Evolutionary conservation across 2,888 invertebrate species (phyloP).

Genomic region (Lottia gigantea): DNA sequence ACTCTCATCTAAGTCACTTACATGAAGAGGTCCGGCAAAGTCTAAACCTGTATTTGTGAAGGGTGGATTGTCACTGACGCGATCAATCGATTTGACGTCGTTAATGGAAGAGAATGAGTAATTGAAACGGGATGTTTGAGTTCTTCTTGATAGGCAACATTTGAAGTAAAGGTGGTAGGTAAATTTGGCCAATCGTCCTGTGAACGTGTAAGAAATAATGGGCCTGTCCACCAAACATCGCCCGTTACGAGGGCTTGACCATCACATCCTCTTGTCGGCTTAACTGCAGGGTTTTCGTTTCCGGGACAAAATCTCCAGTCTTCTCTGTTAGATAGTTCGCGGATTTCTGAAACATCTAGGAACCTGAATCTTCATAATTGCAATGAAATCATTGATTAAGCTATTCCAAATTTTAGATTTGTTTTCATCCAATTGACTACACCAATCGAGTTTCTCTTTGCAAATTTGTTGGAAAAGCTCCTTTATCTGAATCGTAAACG

Average conservation of each 20-base stretch:
- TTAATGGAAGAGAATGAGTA: not conserved
- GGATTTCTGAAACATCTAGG: constrained; percentile 5
- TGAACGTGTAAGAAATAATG: not conserved
- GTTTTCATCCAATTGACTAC: not conserved
- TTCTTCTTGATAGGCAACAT: not conserved
- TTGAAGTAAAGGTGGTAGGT: not conserved
- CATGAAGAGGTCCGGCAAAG: not conserved
- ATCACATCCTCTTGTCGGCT: not conserved
- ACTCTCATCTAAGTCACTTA: not conserved
- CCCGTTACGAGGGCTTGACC: not conserved
- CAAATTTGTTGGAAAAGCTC: not conserved
- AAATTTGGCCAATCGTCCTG: not conserved
- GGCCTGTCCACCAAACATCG: not conserved
- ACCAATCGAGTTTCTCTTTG: not conserved
- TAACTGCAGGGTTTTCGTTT: not conserved
- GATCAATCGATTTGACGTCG: not conserved
- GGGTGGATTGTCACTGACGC: not conserved
- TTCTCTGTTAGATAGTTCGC: not conserved
- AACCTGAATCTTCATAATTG: not conserved
- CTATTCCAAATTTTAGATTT: not conserved
- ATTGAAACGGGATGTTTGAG: not conserved
- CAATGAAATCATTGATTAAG: not conserved
- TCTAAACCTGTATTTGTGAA: constrained; percentile 7
- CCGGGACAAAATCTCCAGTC: constrained; percentile 13
- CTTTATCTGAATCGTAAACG: not conserved